These are phyloP conservation scores for Leptodactylus fuscus DNA, from an alignment of 2,113 vertebrate species.

Conservation along the genomic window DNA sequence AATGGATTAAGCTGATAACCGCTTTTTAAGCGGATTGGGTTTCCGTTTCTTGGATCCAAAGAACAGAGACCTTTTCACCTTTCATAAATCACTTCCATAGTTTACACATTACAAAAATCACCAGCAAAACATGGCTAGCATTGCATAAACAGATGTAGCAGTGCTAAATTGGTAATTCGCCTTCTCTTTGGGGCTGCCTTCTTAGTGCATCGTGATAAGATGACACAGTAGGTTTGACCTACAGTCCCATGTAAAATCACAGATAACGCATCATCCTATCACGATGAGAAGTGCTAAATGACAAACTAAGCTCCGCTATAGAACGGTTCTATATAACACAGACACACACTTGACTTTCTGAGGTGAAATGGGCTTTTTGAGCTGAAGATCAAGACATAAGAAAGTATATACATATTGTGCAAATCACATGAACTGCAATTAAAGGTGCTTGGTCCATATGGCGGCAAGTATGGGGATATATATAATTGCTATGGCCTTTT, in stretches of 20 bases:
- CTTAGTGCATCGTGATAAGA: background rate
- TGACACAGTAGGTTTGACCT: background rate
- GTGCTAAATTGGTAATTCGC: background rate
- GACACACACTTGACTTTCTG: background rate
- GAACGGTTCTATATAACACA: background rate
- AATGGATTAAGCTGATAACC: too few relatives aligned
- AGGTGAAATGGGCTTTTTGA: background rate
- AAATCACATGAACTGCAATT: slow-evolving; percentile 46
- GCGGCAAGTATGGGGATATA: slow-evolving; percentile 14
- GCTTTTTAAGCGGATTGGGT: too few relatives aligned
- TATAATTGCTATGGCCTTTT: slow-evolving; percentile 52
- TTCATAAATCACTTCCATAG: background rate
- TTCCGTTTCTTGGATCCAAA: too few relatives aligned
- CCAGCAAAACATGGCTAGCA: background rate
- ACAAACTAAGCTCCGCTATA: background rate
- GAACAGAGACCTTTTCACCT: too few relatives aligned
- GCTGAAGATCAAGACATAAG: background rate
- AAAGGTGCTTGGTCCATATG: slow-evolving; percentile 50
- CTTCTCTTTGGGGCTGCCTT: background rate
- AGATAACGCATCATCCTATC: background rate
- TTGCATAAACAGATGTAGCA: background rate
- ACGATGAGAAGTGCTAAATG: background rate
- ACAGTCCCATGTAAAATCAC: background rate
- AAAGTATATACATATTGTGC: slow-evolving; percentile 50
- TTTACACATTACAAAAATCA: background rate